Conservation (phyloP, 2,888 invertebrate genomes). For the Agriopis leucophaearia region DNA sequence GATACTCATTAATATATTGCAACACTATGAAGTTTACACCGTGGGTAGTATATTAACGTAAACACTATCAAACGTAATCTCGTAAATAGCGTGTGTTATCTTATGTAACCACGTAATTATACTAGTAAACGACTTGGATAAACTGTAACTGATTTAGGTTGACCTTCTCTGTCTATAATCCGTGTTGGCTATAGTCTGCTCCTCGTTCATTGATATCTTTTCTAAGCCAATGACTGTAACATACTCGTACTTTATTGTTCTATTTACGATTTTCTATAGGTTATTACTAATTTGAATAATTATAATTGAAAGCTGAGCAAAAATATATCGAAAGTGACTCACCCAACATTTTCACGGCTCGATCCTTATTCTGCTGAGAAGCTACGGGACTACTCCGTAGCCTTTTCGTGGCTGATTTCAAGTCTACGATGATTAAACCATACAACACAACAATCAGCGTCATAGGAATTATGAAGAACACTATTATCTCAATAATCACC, state of each 20-base stretch:
- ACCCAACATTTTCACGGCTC: slow-evolving; percentile 93
- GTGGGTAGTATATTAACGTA: not conserved
- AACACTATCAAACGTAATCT: not conserved
- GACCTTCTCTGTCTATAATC: not conserved
- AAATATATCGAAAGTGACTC: slow-evolving; percentile 50
- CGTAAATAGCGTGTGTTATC: not conserved
- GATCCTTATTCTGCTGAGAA: slow-evolving; percentile 75
- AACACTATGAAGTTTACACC: too few species aligned
- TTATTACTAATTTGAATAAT: too few species aligned
- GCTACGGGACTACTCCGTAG: slow-evolving; percentile 80
- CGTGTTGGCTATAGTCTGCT: not conserved
- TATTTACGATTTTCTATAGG: not conserved
- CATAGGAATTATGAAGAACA: slow-evolving; percentile 94
- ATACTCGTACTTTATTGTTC: not conserved
- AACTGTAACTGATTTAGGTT: not conserved
- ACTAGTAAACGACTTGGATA: not conserved
- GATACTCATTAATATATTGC: not conserved
- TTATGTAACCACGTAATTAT: not conserved
- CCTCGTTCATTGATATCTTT: not conserved
- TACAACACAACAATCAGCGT: slow-evolving; percentile 93
- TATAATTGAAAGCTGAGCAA: too few species aligned
- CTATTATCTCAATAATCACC: slow-evolving; percentile 88
- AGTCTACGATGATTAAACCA: slow-evolving; percentile 90
- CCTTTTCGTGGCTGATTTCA: slow-evolving; percentile 86
- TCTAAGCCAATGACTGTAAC: not conserved